Evolutionary conservation across 2,888 invertebrate genomes (phyloP), one percentile per base, ranked within the genome.

Genomic region (Gonocerus acuteangulatus): DNA sequence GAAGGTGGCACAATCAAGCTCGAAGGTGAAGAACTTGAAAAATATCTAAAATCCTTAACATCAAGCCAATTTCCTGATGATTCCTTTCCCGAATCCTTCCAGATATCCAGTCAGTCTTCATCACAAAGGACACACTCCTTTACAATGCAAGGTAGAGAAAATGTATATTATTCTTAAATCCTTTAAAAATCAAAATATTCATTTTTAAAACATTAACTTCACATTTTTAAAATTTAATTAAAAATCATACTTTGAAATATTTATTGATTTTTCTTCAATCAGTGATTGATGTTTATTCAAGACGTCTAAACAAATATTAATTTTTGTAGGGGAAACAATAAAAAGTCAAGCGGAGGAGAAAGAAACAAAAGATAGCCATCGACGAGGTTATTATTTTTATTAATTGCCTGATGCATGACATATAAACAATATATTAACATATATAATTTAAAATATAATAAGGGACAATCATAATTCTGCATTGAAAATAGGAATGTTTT

Each of bases 21-120:
- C 64, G 65, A 69, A 18, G 69, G 68, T 39, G 61, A 66, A 18
- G 71, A 73, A 57, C 70, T 73, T 42, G 71, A 73, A 63, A 69
- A 72, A 9, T 73, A 73, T 64, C 69, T 73, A 23, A 70, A 70
- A 61, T 68, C 69, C 62, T 66, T 69, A 23, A 63, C 54, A 39
- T 63, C 52, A 61, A n/a, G n/a, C n/a, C 64, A 56, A 23, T 51
- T 23, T 44, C 64, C 59, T 19, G 62, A 64, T 62, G 15, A 9
- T 39, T 6, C 11, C 21, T n/a, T n/a, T n/a, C 49, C 19, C 13
- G 60, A 39, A 21, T 60, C 51, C 51, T 56, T 34, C 32, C 57
- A 23, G 16, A 22, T 15, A 42, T 54, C 45, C 42, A 51, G 51
- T 49, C 48, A 60, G 23, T 44, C 32, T 27, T 44, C 48, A 47